Percentiles rank a stretch among this genome's conserved stretches.
Evolutionary conservation across 2,888 invertebrate genomes (phyloP).

Genomic region (Agelastica alni): DNA sequence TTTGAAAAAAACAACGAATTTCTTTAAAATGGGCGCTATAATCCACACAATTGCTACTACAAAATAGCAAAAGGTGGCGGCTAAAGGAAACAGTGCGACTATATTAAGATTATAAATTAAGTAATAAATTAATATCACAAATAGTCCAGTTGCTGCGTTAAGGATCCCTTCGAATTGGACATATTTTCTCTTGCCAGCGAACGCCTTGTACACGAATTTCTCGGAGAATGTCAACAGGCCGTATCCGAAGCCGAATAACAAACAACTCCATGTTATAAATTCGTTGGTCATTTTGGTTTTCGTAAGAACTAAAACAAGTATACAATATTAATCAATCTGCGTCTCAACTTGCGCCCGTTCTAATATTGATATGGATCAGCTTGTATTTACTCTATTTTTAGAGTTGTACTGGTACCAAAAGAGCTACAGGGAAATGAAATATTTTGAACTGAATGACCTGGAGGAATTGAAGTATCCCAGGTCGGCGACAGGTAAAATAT

Average conservation of each 20-base stretch:
- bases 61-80: conserved; percentile 34
- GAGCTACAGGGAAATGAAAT: too few relatives aligned
- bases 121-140: conserved; percentile 52
- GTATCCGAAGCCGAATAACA: conserved; percentile 60
- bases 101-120: conserved; percentile 38
- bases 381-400: too few relatives aligned
- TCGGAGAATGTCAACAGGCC: conserved; percentile 59
- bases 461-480: too few relatives aligned
- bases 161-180: conserved; percentile 58
- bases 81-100: conserved; percentile 32
- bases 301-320: conserved; percentile 37
- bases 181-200: conserved; percentile 60
- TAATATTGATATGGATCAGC: too few relatives aligned
- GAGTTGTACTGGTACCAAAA: too few relatives aligned
- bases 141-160: conserved; percentile 56
- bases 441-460: too few relatives aligned
- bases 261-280: conserved; percentile 59
- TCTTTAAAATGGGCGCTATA: conserved; percentile 26
- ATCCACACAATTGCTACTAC: conserved; percentile 38
- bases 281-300: conserved; percentile 52
- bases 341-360: too few relatives aligned
- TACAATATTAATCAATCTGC: conserved; percentile 4
- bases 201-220: conserved; percentile 58
- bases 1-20: background rate
- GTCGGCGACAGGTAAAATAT: too few relatives aligned